phyloP scores from a whole-genome alignment of 2,797 vertebrate species.

The Sebastes miniatus region DNA sequence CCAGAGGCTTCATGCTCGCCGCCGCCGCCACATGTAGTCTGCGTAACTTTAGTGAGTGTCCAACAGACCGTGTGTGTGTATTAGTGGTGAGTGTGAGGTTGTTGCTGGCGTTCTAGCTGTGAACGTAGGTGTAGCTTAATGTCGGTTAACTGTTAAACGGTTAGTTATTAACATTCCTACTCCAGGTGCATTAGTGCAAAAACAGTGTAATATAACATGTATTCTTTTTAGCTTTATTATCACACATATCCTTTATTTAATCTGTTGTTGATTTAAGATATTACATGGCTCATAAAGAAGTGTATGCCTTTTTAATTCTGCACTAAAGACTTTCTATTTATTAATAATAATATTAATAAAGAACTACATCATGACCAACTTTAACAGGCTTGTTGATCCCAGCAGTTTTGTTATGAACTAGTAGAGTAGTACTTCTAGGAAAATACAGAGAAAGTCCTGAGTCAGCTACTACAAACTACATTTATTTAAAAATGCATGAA shows the following conservation, averaged over 20 bases:
- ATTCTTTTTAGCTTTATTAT: neutral
- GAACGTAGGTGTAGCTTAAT: no score
- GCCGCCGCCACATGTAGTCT: no score
- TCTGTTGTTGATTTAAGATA: neutral
- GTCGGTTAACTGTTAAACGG: no score
- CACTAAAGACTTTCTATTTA: slow-evolving; percentile 1
- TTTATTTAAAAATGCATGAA: slow-evolving; percentile 73
- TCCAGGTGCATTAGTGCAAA: no score
- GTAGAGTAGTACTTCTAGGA: slow-evolving; percentile 44
- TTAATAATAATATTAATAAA: neutral
- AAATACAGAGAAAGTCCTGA: slow-evolving; percentile 55
- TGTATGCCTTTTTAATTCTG: neutral
- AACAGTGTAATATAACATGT: no score
- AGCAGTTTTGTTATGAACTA: slow-evolving; percentile 43
- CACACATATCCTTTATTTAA: neutral
- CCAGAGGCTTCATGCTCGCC: no score
- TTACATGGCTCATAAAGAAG: neutral
- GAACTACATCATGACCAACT: slow-evolving; percentile 5
- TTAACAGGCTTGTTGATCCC: slow-evolving; percentile 36
- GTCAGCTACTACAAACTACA: slow-evolving; percentile 58
- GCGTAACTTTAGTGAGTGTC: no score
- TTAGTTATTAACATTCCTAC: no score
- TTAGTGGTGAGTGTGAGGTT: no score
- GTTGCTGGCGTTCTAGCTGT: no score
- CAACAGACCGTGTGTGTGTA: no score